These are phyloP conservation scores for Notodonta ziczac DNA, from an alignment of 2,888 invertebrate species.

Conservation along the genomic window DNA sequence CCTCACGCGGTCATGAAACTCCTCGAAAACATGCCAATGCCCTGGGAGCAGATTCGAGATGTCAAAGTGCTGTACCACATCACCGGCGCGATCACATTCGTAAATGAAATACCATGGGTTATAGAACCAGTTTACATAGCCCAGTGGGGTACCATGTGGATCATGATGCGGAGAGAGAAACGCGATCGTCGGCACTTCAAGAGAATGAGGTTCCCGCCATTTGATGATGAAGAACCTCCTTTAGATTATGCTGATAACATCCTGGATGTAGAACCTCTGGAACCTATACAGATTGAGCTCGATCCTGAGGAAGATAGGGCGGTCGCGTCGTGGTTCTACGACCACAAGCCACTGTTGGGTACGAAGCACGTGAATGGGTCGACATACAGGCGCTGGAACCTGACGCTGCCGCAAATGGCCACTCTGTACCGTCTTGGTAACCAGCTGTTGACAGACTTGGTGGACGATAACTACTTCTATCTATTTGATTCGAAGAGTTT, in stretches of 20 bases:
- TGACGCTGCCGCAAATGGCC: slow-evolving; percentile 98
- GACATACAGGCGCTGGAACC: slow-evolving; percentile 98
- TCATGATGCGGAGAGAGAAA: slow-evolving; percentile 99
- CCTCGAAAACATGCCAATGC: slow-evolving; percentile 99
- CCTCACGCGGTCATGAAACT: slow-evolving; percentile 99
- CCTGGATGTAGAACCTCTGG: slow-evolving; percentile 98
- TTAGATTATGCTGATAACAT: slow-evolving; percentile 99
- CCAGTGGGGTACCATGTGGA: slow-evolving; percentile 99
- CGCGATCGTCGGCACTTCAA: slow-evolving; percentile 99
- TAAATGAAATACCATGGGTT: slow-evolving; percentile 99
- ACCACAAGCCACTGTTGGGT: slow-evolving; percentile 97
- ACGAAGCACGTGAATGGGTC: slow-evolving; percentile 98
- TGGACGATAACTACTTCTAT: slow-evolving; percentile 99
- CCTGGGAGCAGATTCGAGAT: slow-evolving; percentile 99
- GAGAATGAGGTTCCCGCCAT: slow-evolving; percentile 99
- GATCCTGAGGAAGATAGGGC: slow-evolving; percentile 97
- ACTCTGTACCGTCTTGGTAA: slow-evolving; percentile 98
- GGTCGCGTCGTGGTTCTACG: slow-evolving; percentile 99
- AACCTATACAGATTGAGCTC: slow-evolving; percentile 99
- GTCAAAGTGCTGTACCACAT: slow-evolving; percentile 99
- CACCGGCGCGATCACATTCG: slow-evolving; percentile 99
- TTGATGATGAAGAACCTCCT: slow-evolving; percentile 99
- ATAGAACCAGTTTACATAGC: slow-evolving; percentile 99
- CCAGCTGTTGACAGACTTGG: slow-evolving; percentile 98
- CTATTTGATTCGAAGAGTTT: slow-evolving; percentile 99